Evolutionary conservation across 2,888 invertebrate species (phyloP).

Genomic region (Aplocera efformata): DNA sequence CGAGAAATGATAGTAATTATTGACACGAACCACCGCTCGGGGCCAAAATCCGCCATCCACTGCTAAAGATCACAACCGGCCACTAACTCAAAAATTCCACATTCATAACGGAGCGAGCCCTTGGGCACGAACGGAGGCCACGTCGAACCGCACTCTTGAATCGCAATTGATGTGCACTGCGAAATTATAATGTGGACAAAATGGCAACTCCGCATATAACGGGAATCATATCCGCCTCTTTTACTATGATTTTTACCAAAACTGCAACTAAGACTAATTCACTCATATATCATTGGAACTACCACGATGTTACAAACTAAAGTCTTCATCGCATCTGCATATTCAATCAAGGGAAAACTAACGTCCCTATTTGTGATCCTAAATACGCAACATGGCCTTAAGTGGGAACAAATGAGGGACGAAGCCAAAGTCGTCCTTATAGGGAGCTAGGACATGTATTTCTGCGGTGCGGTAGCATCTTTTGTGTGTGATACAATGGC

Average conservation of each 20-base stretch:
- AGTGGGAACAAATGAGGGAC: slow-evolving; percentile 65
- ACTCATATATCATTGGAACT: slow-evolving; percentile 3
- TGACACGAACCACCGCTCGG: slow-evolving; percentile 67
- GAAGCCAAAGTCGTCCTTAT: slow-evolving; percentile 54
- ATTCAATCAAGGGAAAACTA: slow-evolving; percentile 21
- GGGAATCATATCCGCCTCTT: slow-evolving; percentile 16
- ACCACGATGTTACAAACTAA: slow-evolving; percentile 6
- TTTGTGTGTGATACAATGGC: slow-evolving; percentile 70
- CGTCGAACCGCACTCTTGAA: slow-evolving; percentile 45
- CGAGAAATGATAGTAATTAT: slow-evolving; percentile 74
- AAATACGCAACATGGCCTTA: slow-evolving; percentile 37
- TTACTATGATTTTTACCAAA: slow-evolving; percentile 8
- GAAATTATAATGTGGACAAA: slow-evolving; percentile 47
- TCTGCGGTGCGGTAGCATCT: slow-evolving; percentile 64
- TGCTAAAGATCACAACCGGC: slow-evolving; percentile 63
- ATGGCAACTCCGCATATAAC: slow-evolving; percentile 37
- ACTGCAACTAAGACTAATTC: slow-evolving; percentile 14
- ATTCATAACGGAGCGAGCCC: slow-evolving; percentile 66
- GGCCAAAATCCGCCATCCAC: slow-evolving; percentile 53
- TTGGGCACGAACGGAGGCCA: slow-evolving; percentile 53
- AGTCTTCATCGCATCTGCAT: slow-evolving; percentile 24
- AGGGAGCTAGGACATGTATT: slow-evolving; percentile 49
- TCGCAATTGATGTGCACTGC: slow-evolving; percentile 50
- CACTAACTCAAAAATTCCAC: slow-evolving; percentile 75
- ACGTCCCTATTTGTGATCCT: slow-evolving; percentile 25